These are phyloP conservation scores for Xenentodon cancila DNA, from an alignment of 2,797 vertebrate species.

Conservation along the genomic window DNA sequence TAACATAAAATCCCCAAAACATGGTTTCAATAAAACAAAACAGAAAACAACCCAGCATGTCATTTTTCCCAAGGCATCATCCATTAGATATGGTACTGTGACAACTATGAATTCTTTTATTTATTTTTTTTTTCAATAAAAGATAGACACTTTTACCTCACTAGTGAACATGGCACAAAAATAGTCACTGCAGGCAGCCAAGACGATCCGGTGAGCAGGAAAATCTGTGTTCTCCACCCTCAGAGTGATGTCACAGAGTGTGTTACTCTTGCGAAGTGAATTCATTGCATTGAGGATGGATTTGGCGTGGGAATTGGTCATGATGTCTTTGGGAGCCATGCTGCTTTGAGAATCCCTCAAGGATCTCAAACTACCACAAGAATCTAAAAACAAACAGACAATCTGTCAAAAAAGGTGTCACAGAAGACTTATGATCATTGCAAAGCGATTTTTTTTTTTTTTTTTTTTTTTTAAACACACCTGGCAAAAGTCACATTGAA, in stretches of 20 bases:
- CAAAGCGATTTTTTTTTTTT: no score
- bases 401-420: not conserved
- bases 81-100: not conserved
- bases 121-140: no score
- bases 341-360: constrained; percentile 53
- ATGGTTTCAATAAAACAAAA: no score
- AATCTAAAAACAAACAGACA: constrained; percentile 50
- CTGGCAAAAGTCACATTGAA: no score
- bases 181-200: constrained; percentile 98
- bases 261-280: constrained; percentile 95
- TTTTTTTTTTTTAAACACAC: no score
- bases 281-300: constrained; percentile 99
- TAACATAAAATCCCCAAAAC: no score
- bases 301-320: constrained; percentile 98
- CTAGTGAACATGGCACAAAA: constrained; percentile 99
- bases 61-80: no score
- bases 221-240: constrained; percentile 95
- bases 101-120: no score
- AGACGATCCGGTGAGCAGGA: constrained; percentile 95
- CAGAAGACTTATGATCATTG: no score
- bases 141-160: constrained; percentile 83
- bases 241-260: constrained; percentile 96
- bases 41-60: no score
- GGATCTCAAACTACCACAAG: constrained; percentile 60
- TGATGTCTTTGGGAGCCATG: constrained; percentile 99